Percentiles rank a stretch among this genome's conserved stretches.
These are phyloP conservation scores for Formica selysi DNA, from an alignment of 1,140 invertebrate genomes.

Conservation along the genomic window DNA sequence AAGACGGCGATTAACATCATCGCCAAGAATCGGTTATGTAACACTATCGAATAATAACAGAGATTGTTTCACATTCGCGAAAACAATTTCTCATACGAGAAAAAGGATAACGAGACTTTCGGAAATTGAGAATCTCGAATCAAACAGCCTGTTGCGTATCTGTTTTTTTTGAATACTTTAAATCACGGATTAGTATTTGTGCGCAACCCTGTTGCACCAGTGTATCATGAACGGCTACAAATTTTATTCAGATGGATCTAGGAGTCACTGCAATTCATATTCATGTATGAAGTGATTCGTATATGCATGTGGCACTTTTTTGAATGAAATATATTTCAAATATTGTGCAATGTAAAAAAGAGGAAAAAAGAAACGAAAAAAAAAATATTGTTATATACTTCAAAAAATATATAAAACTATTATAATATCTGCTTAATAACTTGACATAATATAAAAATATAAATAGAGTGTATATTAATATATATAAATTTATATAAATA, in stretches of 20 bases:
- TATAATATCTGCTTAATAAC: not conserved
- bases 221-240: not conserved
- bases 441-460: not conserved
- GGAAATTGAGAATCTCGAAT: slow-evolving; percentile 11
- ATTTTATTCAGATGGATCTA: not conserved
- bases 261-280: not conserved
- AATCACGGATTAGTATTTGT: slow-evolving; percentile 7
- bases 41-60: slow-evolving; percentile 2
- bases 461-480: too few relatives aligned
- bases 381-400: not conserved
- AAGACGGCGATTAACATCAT: slow-evolving; percentile 15
- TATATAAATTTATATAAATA: too few relatives aligned
- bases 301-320: not conserved
- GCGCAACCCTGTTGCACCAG: not conserved
- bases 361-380: not conserved
- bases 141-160: not conserved
- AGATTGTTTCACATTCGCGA: not conserved
- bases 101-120: not conserved
- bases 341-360: not conserved
- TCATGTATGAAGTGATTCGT: not conserved
- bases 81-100: not conserved
- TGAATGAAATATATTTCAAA: not conserved
- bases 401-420: not conserved
- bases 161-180: not conserved
- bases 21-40: slow-evolving; percentile 1